Base-by-base conservation (phyloP, 2,888 invertebrate genomes). In the Automeris io region DNA sequence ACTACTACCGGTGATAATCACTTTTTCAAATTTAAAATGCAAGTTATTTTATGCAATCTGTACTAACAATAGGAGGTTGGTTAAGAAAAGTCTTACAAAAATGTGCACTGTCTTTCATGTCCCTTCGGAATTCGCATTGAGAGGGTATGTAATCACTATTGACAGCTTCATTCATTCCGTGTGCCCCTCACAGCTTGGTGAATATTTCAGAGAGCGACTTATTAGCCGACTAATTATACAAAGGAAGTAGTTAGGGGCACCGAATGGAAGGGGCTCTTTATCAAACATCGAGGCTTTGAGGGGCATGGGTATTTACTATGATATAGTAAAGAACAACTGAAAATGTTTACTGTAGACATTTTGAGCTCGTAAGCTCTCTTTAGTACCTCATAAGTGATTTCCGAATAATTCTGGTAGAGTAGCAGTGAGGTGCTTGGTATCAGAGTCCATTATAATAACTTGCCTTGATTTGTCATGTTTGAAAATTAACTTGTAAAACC, bases 201-300 rank as follows among this genome's bases (percentile, higher is more conserved):
- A 73, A 73, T 76, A 75, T 72, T 72, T 70, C 71, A 68, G 61
- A 61, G 65, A 57, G 68, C 64, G 70, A 68, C 76, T 78, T 81
- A 81, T 82, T 81, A 79, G 71, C 67, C 47, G 46, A 63, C 74
- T 85, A 82, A 85, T 81, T 83, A 83, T 80, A 75, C 75, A 69
- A 68, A 79, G 80, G 77, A 83, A 77, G 78, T 76, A 66, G 66
- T 66, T 57, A 61, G 64, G 64, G 31, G 57, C 46, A 43, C 39
- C 53, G 58, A 58, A 51, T 50, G 53, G 53, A 50, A n/a, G 58
- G 62, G 57, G 35, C 26, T 21, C 22, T n/a, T 23, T 23, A 22
- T 32, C 37, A 37, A 37, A 37, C 32, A 37, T 24, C 23, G 22
- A 31, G 37, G 37, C 29, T 44, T 42, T 41, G 32, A n/a, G 33